These are phyloP conservation scores for Amblyjoppa fuscipennis DNA, from an alignment of 2,888 invertebrate genomes.

Conservation along the genomic window DNA sequence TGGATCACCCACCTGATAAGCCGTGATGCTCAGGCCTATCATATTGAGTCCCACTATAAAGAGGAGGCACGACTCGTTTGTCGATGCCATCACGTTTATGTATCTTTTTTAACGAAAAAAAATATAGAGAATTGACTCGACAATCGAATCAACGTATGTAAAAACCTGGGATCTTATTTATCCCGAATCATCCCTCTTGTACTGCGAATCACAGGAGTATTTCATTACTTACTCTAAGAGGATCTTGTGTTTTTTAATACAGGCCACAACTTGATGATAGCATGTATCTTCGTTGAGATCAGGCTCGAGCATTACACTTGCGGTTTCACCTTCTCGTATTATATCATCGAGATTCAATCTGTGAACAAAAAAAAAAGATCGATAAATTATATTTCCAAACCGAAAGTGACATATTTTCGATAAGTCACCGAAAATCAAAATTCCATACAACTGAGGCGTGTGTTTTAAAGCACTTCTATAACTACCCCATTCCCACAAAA, in stretches of 20 bases:
- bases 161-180: too few species aligned
- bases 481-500: too few species aligned
- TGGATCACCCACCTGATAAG: neutral
- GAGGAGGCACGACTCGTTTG: neutral
- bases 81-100: neutral
- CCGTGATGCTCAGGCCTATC: neutral
- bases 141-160: too few species aligned
- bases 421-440: too few species aligned
- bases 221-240: neutral
- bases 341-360: conserved; percentile 3
- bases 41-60: neutral
- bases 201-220: too few species aligned
- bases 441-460: too few species aligned
- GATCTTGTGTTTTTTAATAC: conserved; percentile 19
- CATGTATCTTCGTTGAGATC: neutral
- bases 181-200: too few species aligned
- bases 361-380: neutral
- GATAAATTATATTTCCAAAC: neutral
- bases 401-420: too few species aligned
- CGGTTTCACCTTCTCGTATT: neutral
- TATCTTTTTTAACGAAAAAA: neutral
- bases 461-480: too few species aligned
- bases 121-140: neutral
- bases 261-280: conserved; percentile 17
- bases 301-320: neutral